These are phyloP conservation scores for Chromoteleia sp. DNA, from an alignment of 2,888 invertebrate genomes.

Conservation along the genomic window DNA sequence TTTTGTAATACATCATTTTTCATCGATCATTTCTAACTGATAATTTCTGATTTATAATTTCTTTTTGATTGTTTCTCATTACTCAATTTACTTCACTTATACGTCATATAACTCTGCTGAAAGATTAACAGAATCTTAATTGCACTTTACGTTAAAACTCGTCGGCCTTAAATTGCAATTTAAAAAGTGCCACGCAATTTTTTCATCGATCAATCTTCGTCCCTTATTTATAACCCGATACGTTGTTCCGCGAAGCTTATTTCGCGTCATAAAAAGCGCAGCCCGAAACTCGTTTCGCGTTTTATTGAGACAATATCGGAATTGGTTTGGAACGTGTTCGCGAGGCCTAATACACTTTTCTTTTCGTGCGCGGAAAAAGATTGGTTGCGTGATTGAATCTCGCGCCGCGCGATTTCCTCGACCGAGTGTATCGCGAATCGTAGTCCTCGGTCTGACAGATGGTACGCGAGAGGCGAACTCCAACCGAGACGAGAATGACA, in stretches of 20 bases:
- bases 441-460: constrained; percentile 42
- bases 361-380: constrained; percentile 62
- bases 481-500: constrained; percentile 48
- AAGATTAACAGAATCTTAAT: too few relatives aligned
- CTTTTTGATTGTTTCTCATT: too few relatives aligned
- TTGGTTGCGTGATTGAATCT: constrained; percentile 75
- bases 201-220: neutral
- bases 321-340: constrained; percentile 74
- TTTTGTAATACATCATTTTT: too few relatives aligned
- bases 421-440: constrained; percentile 42
- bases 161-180: neutral
- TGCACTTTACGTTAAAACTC: neutral
- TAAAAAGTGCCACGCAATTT: neutral
- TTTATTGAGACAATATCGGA: constrained; percentile 76
- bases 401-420: constrained; percentile 71
- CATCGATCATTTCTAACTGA: neutral
- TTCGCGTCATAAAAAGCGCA: constrained; percentile 82
- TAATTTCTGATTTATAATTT: too few relatives aligned
- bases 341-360: constrained; percentile 73
- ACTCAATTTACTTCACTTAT: too few relatives aligned
- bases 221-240: too few relatives aligned
- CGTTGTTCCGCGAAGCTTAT: constrained; percentile 56
- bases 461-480: constrained; percentile 30
- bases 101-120: too few relatives aligned
- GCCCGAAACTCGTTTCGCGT: constrained; percentile 84